Base-by-base conservation (phyloP, 2,113 vertebrate genomes). In the Phylloscopus trochiloides region DNA sequence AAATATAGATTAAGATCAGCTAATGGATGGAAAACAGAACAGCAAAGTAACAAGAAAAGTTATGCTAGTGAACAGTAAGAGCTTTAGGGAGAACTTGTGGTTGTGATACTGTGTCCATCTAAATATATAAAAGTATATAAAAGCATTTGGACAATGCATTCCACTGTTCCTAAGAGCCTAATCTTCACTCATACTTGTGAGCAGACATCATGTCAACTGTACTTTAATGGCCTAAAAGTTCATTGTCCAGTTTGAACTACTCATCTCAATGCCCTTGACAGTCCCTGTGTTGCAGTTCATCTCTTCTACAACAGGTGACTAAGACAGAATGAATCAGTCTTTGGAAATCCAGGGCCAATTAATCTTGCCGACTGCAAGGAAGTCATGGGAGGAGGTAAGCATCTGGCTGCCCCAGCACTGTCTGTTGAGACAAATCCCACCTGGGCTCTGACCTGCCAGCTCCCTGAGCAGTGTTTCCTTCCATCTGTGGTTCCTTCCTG, bases 361-460 rank as follows among this genome's bases (percentile, higher is more conserved):
- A 68, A 80, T 91, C 91, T 83, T 77, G 43, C 47, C 0, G 0
- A 40, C 34, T 84, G 83, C 55, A 22, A 88, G 72, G 79, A 94
- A 94, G 76, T 86, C 19, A 51, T 3, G 5, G 62, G 42, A 94
- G 54, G 78, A 73, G 71, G 71, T 20, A 75, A 84, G 82, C 74
- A 79, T 85, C 50, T 26, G 7, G 34, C 84, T 87, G 51, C 61
- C 61, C 51, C 38, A 71, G 51, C 43, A 11, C 55, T 78, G 65
- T 86, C 85, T 88, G 62, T 31, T 82, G 77, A 94, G 86, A 91
- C 79, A 70, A 83, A 77, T 70, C 59, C 88, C 92, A 94, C 94
- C 92, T 94, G 86, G 75, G 51, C 26, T 93, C 63, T 96, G 94
- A 93, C 78, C 67, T 86, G 45, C 75, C 50, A 86, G 42, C 78